phyloP scores from a whole-genome alignment of 2,888 invertebrate species.

The Linhomoeus sp. region DNA sequence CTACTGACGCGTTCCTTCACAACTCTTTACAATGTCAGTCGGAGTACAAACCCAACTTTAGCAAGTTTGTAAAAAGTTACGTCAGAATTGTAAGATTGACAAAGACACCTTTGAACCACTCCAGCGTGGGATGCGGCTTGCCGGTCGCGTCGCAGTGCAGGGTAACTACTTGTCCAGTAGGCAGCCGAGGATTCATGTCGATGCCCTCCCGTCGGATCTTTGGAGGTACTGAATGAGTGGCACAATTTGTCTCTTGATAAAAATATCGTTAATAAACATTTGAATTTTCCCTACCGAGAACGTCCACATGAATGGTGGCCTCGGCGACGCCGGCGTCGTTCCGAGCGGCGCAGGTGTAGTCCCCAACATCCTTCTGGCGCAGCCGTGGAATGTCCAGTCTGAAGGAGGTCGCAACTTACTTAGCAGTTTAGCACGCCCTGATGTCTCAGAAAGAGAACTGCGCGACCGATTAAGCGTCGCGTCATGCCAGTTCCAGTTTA shows the following conservation, averaged over 20 bases:
- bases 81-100: too few relatives aligned
- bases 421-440: too few relatives aligned
- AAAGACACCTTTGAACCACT: too few relatives aligned
- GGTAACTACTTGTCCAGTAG: slow-evolving; percentile 38
- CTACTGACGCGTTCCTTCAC: too few relatives aligned
- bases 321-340: slow-evolving; percentile 39
- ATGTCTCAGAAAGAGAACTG: too few relatives aligned
- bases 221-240: slow-evolving; percentile 35
- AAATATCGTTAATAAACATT: not conserved
- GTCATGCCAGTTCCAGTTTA: not conserved
- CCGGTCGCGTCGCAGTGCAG: slow-evolving; percentile 38
- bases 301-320: slow-evolving; percentile 37
- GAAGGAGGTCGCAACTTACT: not conserved
- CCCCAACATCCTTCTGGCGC: slow-evolving; percentile 36
- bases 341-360: slow-evolving; percentile 39
- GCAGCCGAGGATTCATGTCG: slow-evolving; percentile 22
- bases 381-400: slow-evolving; percentile 22
- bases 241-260: too few relatives aligned
- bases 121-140: slow-evolving; percentile 35
- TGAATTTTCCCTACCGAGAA: slow-evolving; percentile 35
- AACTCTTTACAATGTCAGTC: too few relatives aligned
- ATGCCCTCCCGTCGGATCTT: slow-evolving; percentile 21
- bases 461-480: too few relatives aligned
- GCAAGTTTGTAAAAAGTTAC: too few relatives aligned
- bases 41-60: too few relatives aligned